Base-by-base conservation (phyloP, 2,113 vertebrate genomes). In the Scomber colias region DNA sequence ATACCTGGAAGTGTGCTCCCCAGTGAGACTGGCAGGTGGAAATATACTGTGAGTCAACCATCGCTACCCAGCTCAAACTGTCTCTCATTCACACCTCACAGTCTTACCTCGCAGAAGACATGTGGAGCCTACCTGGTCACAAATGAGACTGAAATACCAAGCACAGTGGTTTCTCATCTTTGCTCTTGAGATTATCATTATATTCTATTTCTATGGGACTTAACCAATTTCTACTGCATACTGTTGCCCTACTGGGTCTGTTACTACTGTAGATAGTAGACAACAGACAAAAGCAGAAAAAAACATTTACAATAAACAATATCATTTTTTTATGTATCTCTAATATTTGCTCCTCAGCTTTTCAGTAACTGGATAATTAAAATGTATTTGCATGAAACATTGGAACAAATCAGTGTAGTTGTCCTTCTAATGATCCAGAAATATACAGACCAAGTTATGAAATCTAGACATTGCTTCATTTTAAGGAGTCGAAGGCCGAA, bases 1-100 rank as follows among this genome's bases (percentile, higher is more conserved):
- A 9, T 31, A 75, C 71, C 59, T 76, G 79, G 40, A 81, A 71
- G 65, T 45, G 45, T 1, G 16, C 35, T 65, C 71, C 60, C 62
- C 83, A 73, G 21, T 3, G 0, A 75, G 75, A 85, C 65, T 70
- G 71, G 78, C 87, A 86, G 78, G 63, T 86, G 67, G 73, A 90
- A 87, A 89, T 78, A 59, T 59, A 81, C 62, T 71, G 59, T 71
- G 83, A 83, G 75, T 88, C 40, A 77, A 61, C 53, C 68, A 69
- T 81, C 82, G 68, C 74, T 59, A 40, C 60, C 21, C 40, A 44
- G 54, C 67, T 71, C 48, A 65, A 64, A 56, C 85, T 67, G 79
- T 78, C 77, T 82, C 46, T 71, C 17, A 46, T 54, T 30, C 69
- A 67, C 70, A 78, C 71, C 72, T 82, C 77, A 72, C 15, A 21